Base-by-base conservation (phyloP, 2,888 invertebrate genomes). In the Tenthredo amoena region DNA sequence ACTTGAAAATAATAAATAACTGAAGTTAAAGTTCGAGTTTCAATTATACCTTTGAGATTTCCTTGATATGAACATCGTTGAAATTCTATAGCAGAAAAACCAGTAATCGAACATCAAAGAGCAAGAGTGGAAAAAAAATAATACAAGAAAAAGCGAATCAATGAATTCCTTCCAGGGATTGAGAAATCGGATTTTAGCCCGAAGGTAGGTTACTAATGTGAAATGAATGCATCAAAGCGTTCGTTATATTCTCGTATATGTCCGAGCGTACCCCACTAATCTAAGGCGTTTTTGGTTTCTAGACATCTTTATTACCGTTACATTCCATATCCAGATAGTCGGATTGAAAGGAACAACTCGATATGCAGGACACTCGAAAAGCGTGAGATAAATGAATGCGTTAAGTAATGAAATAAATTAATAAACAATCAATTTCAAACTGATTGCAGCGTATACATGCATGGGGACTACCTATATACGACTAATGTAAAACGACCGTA, bases 161-260 rank as follows among this genome's bases (percentile, higher is more conserved):
- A n/a, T n/a, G 55, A 55, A 55, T 18, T 50, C 18, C 74, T 47
- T n/a, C 21, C 43, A n/a, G 18, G 12, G n/a, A 74, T 74, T 74
- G 43, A 43, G 40, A 74, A 74, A 74, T 74, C 74, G 43, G 10
- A 74, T 74, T 43, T 21, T 68, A 68, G 68, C 68, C 68, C 18
- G 34, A 34, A 15, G 34, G 34, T 26, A 34, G 15, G 31, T 68
- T 68, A 26, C 12, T 68, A 68, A 34, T 68, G 15, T 34, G 34
- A 68, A 68, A 68, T 43, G 21, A 40, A 74, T n/a, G 74, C 43
- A 74, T 74, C 40, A 43, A 74, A 74, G 21, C 74, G 40, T 74
- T 74, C 74, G 74, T 74, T 74, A 68, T 68, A 68, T 68, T 68
- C 68, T 68, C 34, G 18, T 34, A 68, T 34, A 68, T 68, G 15